A percentile compares a stretch with the other conserved stretches of the same genome.
Conservation (phyloP, 2,797 vertebrate genomes). For the Crossoptilon crossoptilon region DNA sequence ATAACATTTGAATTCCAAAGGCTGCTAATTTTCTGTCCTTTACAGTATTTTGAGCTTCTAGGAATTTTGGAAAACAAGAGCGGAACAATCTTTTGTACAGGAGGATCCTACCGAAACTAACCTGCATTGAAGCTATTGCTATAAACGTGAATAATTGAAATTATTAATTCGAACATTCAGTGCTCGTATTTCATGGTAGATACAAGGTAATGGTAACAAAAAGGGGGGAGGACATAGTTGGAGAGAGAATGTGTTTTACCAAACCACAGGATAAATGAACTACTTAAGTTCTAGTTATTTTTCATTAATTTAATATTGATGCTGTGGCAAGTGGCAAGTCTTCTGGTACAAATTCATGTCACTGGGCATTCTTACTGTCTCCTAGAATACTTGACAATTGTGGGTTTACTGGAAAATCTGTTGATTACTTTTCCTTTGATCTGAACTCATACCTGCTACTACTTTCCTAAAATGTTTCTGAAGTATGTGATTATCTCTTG, state of each 20-base stretch:
- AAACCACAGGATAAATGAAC: neutral
- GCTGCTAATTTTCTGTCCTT: neutral
- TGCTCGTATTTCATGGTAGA: fast-evolving
- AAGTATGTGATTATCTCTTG: neutral
- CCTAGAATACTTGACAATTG: neutral
- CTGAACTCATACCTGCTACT: neutral
- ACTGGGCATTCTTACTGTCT: neutral
- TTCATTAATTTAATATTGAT: neutral
- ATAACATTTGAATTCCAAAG: neutral
- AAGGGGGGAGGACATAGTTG: fast-evolving
- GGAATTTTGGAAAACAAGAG: neutral
- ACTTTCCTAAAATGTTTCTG: neutral
- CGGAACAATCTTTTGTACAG: neutral
- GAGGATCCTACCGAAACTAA: neutral
- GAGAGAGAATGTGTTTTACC: neutral
- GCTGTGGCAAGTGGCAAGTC: neutral
- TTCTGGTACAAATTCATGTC: neutral
- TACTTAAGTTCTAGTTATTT: neutral
- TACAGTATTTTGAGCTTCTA: neutral
- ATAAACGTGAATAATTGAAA: neutral
- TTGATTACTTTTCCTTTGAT: neutral
- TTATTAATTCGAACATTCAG: neutral
- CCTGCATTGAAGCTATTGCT: neutral
- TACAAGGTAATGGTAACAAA: neutral
- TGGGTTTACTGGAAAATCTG: neutral